Conservation (phyloP, 2,113 vertebrate genomes). For the Propithecus coquereli region DNA sequence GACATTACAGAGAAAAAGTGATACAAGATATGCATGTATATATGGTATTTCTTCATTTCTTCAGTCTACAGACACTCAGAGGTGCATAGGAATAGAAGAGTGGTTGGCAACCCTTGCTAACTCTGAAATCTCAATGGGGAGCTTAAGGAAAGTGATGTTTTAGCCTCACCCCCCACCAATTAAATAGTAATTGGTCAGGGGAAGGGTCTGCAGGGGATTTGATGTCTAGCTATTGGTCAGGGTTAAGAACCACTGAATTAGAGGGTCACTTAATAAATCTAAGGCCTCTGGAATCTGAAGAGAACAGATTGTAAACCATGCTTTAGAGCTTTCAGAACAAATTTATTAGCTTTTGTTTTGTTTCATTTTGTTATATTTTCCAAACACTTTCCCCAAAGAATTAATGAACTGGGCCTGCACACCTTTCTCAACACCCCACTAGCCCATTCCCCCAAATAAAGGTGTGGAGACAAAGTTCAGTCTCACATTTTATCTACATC, state of each 20-base stretch:
- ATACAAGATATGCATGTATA: not conserved
- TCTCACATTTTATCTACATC: not conserved
- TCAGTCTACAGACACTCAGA: not conserved
- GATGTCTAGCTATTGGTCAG: not conserved
- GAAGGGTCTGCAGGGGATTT: not conserved
- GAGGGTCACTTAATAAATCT: not conserved
- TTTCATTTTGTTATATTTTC: not conserved
- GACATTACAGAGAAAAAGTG: not conserved
- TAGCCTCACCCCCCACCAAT: not conserved
- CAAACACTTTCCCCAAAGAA: not conserved
- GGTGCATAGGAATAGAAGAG: not conserved
- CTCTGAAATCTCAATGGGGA: not conserved
- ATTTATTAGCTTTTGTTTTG: not conserved
- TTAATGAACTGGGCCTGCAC: not conserved
- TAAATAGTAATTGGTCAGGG: not conserved
- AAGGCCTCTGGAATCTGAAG: not conserved
- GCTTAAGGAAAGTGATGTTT: not conserved
- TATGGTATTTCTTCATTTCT: not conserved
- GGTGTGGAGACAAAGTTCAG: not conserved
- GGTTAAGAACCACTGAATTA: not conserved
- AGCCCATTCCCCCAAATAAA: not conserved
- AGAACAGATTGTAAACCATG: not conserved
- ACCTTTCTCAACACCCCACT: not conserved
- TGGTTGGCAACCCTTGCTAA: not conserved
- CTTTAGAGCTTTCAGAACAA: conserved; percentile 1